Percentiles rank a stretch among this genome's conserved stretches.
Evolutionary conservation across 2,888 invertebrate genomes (phyloP).

Genomic region (Coelogynopora nodosa): DNA sequence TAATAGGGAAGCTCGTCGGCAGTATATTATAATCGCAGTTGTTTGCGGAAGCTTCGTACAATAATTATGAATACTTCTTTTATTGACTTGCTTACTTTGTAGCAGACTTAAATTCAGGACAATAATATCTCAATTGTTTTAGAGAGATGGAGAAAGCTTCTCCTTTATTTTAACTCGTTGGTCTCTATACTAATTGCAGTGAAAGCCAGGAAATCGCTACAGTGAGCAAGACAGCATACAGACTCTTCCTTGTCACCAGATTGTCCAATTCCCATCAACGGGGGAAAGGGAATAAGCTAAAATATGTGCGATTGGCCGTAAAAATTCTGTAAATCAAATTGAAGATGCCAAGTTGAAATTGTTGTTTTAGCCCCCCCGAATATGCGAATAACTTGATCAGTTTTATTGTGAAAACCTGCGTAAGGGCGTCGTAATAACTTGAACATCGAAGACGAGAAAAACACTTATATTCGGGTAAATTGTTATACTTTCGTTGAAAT

Average conservation of each 20-base stretch:
- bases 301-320: slow-evolving; percentile 24
- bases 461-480: too few species aligned
- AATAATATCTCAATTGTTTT: neutral
- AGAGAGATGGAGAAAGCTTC: neutral
- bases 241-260: neutral
- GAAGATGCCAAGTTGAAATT: neutral
- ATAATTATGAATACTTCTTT: neutral
- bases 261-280: neutral
- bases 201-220: slow-evolving; percentile 9
- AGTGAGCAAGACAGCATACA: neutral
- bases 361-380: neutral
- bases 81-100: slow-evolving; percentile 31
- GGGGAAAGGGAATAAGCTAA: neutral
- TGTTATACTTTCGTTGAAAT: too few species aligned
- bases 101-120: neutral
- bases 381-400: neutral
- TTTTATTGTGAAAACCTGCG: neutral
- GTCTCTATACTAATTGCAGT: neutral
- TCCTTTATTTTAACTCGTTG: neutral
- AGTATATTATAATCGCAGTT: neutral
- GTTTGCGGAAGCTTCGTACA: neutral
- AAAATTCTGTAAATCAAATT: slow-evolving; percentile 15
- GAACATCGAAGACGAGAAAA: too few species aligned
- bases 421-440: neutral
- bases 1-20: neutral